Evolutionary conservation across 2,797 vertebrate genomes (phyloP), one percentile per base, ranked within the genome.

Genomic region (Heterohyrax brucei): DNA sequence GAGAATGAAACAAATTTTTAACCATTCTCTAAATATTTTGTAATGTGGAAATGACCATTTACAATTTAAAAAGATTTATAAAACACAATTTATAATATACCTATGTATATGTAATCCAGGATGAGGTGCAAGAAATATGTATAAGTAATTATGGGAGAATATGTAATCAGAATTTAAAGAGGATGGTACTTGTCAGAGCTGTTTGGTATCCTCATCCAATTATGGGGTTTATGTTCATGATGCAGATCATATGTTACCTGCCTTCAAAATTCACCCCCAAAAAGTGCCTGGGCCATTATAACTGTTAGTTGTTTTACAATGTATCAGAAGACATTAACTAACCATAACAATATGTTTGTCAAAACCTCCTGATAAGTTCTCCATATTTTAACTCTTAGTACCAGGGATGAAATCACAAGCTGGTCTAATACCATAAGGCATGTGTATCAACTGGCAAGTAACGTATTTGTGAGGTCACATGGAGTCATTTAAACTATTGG

Each of bases 181-280:
- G 70, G 24, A 59, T 1, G 5, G 53, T 4, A 72, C 3, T 53
- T 72, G 2, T 46, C 39, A 66, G 33, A 33, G 66, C 7, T 50
- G 56, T 16, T 21, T 28, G 80, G 68, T 73, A 81, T 82, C 44
- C 28, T 70, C 76, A 80, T 30, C 33, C 28, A 75, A 82, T 68
- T 24, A 89, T 5, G 3, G 10, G 10, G 81, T 39, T 62, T 56
- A 48, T 5, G 8, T 66, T 88, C 56, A 87, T 53, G n/a, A 8
- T 68, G 24, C 73, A 77, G 14, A 16, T 61, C 62, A 19, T 30
- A 3, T 89, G 33, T 64, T n/a, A 82, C 4, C 18, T 66, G 59
- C 22, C n/a, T 91, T 92, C 75, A 88, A 93, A 93, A 6, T 16
- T 82, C 44, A 80, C 70, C 18, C 89, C 9, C 28, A 87, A 87